Base-by-base conservation (phyloP, 1,140 invertebrate species). In the Cotesia glomerata region DNA sequence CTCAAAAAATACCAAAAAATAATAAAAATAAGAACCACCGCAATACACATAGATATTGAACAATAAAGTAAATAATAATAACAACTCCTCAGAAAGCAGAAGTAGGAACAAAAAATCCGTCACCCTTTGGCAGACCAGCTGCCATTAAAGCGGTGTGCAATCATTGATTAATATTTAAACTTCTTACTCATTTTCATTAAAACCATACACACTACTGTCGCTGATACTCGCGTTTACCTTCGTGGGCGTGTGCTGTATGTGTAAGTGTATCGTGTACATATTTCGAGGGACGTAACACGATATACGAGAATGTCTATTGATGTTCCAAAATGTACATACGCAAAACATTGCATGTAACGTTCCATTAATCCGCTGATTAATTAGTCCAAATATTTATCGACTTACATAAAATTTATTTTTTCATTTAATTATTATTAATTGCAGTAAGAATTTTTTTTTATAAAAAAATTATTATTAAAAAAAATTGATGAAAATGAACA, bases 91-190 rank as follows among this genome's bases (percentile, higher is more conserved):
- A 45, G 39, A 9, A 45, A 52, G 36, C 11, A 49, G 63, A 65
- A 45, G 39, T 45, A 45, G 39, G 36, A 35, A 49, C n/a, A 63
- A n/a, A 64, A 51, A 54, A 14, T 36, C 62, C 49, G 18, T 71
- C 34, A 7, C 16, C n/a, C 45, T 5, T 5, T 51, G 79, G 79
- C 84, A 85, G 84, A 81, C 82, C 84, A 84, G 84, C 82, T 85
- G 84, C 80, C 77, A 71, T 26, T 39, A 32, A 32, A 39, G n/a
- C 69, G 69, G 39, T 52, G 36, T 39, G 16, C 39, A 45, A 45
- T 45, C 39, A 45, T 45, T 45, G 39, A 45, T 9, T 45, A 9
- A 45, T 45, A 45, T 52, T 56, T 68, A 34, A 18, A 58, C 9
- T 58, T 16, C 5, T 11, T 54, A 13, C n/a, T 54, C 16, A 14